Evolutionary conservation across 2,888 invertebrate species (phyloP).

Genomic region (Lithosia quadra): DNA sequence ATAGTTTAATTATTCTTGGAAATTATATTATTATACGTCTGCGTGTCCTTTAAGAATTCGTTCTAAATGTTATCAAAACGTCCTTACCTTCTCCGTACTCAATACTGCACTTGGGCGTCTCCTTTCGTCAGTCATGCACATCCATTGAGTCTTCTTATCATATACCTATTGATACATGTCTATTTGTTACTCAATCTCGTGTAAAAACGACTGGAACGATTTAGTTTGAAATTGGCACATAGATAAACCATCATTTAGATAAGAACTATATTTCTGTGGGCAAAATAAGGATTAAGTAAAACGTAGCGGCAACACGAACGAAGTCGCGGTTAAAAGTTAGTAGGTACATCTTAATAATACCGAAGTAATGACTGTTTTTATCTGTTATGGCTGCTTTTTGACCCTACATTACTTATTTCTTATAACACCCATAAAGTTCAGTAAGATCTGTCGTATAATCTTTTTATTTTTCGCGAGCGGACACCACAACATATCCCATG

Average conservation of each 20-base stretch:
- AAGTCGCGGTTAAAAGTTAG: neutral
- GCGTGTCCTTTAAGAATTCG: no score
- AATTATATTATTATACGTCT: no score
- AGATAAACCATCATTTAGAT: neutral
- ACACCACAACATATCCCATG: slow-evolving; percentile 10
- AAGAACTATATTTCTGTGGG: neutral
- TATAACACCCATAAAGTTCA: neutral
- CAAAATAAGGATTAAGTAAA: neutral
- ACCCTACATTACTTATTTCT: neutral
- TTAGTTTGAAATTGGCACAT: neutral
- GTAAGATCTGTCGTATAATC: slow-evolving; percentile 3
- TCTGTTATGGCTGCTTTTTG: neutral
- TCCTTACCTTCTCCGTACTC: neutral
- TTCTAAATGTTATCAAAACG: no score
- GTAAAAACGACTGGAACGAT: neutral
- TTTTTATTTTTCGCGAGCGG: slow-evolving; percentile 13
- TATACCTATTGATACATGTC: no score
- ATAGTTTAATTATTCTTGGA: no score
- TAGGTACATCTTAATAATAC: neutral
- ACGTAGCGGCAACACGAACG: no score
- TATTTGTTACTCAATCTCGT: neutral
- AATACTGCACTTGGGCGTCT: neutral
- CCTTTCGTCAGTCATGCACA: neutral
- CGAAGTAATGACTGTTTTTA: neutral
- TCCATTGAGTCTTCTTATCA: no score